These are phyloP conservation scores for Zophobas atratus DNA, from an alignment of 1,140 invertebrate species.

Conservation along the genomic window DNA sequence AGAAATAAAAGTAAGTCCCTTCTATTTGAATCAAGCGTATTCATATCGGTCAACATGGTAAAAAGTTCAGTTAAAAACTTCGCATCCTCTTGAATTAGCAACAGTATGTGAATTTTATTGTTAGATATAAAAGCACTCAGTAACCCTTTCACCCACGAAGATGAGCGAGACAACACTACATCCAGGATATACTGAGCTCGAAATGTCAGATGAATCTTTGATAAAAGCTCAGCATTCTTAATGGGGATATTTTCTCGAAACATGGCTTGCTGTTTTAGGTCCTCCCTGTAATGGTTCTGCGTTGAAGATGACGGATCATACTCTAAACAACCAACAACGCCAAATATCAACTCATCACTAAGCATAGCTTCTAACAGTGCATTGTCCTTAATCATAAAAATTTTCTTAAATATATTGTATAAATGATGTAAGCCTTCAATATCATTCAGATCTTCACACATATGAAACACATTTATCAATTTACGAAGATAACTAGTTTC, in stretches of 20 bases:
- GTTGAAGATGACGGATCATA: constrained; percentile 91
- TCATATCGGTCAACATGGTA: constrained; percentile 90
- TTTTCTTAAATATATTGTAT: constrained; percentile 99
- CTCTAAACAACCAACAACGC: constrained; percentile 99
- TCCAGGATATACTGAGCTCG: constrained; percentile 99
- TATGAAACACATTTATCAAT: constrained; percentile 94
- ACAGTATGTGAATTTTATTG: constrained; percentile 99
- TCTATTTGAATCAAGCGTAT: constrained; percentile 87
- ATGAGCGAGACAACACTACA: constrained; percentile 98
- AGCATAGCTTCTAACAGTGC: constrained; percentile 98
- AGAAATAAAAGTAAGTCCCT: constrained; percentile 97
- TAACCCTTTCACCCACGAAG: constrained; percentile 99
- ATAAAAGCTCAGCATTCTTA: constrained; percentile 92
- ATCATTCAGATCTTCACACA: constrained; percentile 98
- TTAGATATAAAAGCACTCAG: constrained; percentile 99
- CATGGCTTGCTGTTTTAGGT: constrained; percentile 91
- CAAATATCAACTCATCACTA: constrained; percentile 95
- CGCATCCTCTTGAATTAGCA: constrained; percentile 98
- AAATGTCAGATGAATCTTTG: constrained; percentile 99
- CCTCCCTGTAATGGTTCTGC: constrained; percentile 95
- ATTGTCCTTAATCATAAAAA: constrained; percentile 99
- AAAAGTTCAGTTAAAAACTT: constrained; percentile 97
- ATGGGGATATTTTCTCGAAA: constrained; percentile 97
- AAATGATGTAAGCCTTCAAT: constrained; percentile 95
- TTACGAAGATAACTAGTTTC: constrained; percentile 97